These are phyloP conservation scores for Panopea generosa DNA, from an alignment of 2,888 invertebrate genomes.

Conservation along the genomic window DNA sequence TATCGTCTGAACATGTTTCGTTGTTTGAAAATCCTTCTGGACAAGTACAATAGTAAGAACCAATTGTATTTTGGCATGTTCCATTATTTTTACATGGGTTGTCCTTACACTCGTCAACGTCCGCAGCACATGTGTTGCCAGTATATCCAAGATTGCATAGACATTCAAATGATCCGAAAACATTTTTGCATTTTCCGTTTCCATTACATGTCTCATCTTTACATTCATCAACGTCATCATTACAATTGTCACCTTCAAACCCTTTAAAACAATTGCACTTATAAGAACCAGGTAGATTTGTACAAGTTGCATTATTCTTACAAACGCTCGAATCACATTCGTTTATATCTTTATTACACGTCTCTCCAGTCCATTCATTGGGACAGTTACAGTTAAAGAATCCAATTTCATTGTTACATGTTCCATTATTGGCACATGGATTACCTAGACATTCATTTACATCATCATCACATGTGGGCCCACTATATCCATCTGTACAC, in stretches of 20 bases:
- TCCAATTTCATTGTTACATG: slow-evolving; percentile 47
- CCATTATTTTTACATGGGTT: slow-evolving; percentile 60
- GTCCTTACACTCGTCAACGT: slow-evolving; percentile 54
- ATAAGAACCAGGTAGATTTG: slow-evolving; percentile 8
- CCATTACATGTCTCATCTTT: not conserved
- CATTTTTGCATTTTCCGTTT: slow-evolving; percentile 35
- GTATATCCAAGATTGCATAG: slow-evolving; percentile 54
- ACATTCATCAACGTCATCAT: slow-evolving; percentile 12
- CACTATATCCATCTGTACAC: slow-evolving; percentile 59
- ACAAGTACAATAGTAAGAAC: slow-evolving; percentile 63
- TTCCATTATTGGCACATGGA: slow-evolving; percentile 39
- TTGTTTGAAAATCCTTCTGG: slow-evolving; percentile 54
- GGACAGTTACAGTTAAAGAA: slow-evolving; percentile 65
- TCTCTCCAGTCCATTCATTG: slow-evolving; percentile 18
- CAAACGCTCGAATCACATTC: slow-evolving; percentile 45
- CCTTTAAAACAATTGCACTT: slow-evolving; percentile 6
- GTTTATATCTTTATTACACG: slow-evolving; percentile 37
- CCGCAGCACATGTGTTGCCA: slow-evolving; percentile 59
- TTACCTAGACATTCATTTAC: slow-evolving; percentile 41
- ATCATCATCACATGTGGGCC: slow-evolving; percentile 35
- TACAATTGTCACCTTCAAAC: not conserved
- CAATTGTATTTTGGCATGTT: slow-evolving; percentile 61
- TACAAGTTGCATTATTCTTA: slow-evolving; percentile 28
- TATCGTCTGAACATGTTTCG: slow-evolving; percentile 13
- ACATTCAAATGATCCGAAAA: slow-evolving; percentile 58